phyloP scores from a whole-genome alignment of 1,140 invertebrate species.

The Drosophila arizonae region DNA sequence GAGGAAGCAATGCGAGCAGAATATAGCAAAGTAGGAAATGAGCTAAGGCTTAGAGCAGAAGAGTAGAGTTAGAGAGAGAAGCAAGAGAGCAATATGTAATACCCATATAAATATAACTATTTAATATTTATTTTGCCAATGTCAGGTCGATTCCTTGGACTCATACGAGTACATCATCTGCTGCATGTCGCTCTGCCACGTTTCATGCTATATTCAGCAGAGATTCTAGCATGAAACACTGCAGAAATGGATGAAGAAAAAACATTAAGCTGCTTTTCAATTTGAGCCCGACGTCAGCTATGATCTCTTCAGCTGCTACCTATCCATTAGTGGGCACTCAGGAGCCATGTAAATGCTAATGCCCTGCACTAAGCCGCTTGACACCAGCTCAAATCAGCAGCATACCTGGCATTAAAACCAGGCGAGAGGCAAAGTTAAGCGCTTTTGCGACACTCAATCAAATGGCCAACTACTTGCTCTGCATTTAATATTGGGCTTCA shows the following conservation, averaged over 20 bases:
- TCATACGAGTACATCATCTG: too few relatives aligned
- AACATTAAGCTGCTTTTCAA: neutral
- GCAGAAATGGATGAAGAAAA: too few relatives aligned
- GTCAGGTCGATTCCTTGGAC: too few relatives aligned
- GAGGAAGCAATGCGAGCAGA: too few relatives aligned
- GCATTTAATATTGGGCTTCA: conserved; percentile 40
- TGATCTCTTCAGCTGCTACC: conserved; percentile 4
- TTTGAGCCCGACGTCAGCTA: neutral
- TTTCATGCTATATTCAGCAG: neutral
- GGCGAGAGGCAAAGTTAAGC: conserved; percentile 18
- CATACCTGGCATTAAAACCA: conserved; percentile 1
- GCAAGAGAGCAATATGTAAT: too few relatives aligned
- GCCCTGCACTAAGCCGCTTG: conserved; percentile 26
- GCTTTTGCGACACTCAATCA: conserved; percentile 23
- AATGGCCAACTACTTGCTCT: conserved; percentile 10
- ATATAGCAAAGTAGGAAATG: too few relatives aligned
- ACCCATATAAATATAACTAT: too few relatives aligned
- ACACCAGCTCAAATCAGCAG: neutral
- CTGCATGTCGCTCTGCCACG: too few relatives aligned
- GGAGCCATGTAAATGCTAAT: conserved; percentile 35
- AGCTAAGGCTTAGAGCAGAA: too few relatives aligned
- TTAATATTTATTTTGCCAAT: too few relatives aligned
- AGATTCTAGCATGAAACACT: neutral
- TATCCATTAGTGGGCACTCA: conserved; percentile 34
- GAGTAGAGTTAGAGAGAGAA: too few relatives aligned